Base-by-base conservation (phyloP, 35 echinoderm and acorn worm species). In the Patiria miniata region DNA sequence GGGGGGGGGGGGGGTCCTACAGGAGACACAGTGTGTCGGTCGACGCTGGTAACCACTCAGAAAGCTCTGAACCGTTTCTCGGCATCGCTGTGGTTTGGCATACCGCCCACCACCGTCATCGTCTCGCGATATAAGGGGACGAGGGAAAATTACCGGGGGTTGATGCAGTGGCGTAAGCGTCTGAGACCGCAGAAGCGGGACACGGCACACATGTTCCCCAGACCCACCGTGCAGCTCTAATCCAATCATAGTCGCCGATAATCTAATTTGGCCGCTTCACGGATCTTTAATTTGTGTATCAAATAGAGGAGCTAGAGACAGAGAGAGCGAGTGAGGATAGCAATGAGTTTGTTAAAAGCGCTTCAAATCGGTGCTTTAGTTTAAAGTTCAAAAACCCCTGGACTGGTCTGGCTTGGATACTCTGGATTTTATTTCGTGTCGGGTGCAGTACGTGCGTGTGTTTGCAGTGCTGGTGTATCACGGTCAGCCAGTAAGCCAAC, bases 221-320 rank as follows among this genome's bases (percentile, higher is more conserved):
- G 65, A 73, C 65, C 65, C 65, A 34, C 65, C 65, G 14, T 73
- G 65, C 65, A 12, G 26, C 65, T 23, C 2, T 73, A 73, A 73
- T 73, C 65, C 65, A 73, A 73, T 73, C 65, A 73, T 0, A 1
- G 65, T 30, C 26, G 65, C 65, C 65, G 0, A 4, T 73, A 73
- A 73, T 73, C 65, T 30, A 73, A 73, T 73, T 73, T 73, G 26
- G 34, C 23, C 7, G 65, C 65, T 73, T 73, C 65, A 32, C 65
- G 34, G 65, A 73, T 73, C 65, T 73, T 73, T 73, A 73, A 73
- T 73, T 73, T 73, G 65, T 73, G 65, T 73, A 73, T 26, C 29
- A 7, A 34, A 73, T 73, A 73, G 65, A 73, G 34, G n/a, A n/a
- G n/a, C n/a, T n/a, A n/a, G n/a, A n/a, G n/a, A n/a, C n/a, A n/a